These are phyloP conservation scores for Lycaena phlaeas DNA, from an alignment of 2,888 invertebrate species.

Conservation along the genomic window DNA sequence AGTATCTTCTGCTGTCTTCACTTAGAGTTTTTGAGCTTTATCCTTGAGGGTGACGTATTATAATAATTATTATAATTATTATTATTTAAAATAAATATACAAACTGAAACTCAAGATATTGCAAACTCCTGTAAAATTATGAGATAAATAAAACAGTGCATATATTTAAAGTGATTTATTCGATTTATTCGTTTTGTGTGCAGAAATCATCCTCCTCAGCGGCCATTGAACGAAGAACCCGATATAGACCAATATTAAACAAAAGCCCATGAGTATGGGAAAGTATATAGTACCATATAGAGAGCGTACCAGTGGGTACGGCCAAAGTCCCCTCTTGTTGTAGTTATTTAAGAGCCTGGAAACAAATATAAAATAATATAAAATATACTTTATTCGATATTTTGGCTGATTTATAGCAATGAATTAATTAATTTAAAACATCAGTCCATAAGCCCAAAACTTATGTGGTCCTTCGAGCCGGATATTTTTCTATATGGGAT, in stretches of 20 bases:
- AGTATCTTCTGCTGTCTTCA: no score
- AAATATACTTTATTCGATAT: no score
- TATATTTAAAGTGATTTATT: background rate
- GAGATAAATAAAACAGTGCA: background rate
- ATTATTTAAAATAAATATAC: no score
- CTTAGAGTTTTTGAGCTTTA: no score
- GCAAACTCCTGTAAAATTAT: background rate
- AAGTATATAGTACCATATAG: conserved; percentile 37
- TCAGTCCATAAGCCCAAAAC: no score
- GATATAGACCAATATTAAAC: conserved; percentile 4
- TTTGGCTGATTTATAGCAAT: no score
- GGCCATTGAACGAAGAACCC: conserved; percentile 34
- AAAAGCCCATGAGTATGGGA: conserved; percentile 19
- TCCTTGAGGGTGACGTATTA: no score
- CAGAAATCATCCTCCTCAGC: conserved; percentile 15
- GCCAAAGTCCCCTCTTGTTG: conserved; percentile 31
- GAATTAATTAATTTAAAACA: no score
- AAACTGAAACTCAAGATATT: no score
- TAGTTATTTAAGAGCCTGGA: conserved; percentile 39
- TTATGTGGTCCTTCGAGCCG: no score
- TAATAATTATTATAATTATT: no score
- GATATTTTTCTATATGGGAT: no score
- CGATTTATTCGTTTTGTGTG: conserved; percentile 9
- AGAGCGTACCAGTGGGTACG: conserved; percentile 36
- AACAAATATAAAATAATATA: conserved; percentile 23